Conservation (phyloP, 1,140 invertebrate genomes). For the Ganaspis sp. region DNA sequence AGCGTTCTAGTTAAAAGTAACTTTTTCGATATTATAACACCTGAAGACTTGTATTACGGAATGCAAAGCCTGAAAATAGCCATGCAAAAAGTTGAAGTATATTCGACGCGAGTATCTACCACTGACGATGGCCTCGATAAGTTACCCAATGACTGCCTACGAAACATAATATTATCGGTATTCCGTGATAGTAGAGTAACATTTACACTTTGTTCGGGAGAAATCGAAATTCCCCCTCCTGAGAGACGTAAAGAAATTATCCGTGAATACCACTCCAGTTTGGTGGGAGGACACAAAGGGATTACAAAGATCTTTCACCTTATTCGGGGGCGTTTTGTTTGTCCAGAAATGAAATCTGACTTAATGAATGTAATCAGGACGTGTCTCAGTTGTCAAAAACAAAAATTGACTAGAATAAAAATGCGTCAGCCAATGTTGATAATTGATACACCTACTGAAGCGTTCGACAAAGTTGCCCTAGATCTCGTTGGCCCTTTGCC, state of each 20-base stretch:
- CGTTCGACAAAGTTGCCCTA: conserved; percentile 48
- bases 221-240: neutral
- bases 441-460: conserved; percentile 43
- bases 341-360: conserved; percentile 44
- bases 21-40: neutral
- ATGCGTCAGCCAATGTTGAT: conserved; percentile 48
- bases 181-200: neutral
- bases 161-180: neutral
- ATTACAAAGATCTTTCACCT: conserved; percentile 40
- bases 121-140: neutral
- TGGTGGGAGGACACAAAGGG: conserved; percentile 48
- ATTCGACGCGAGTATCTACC: neutral
- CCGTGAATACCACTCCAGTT: conserved; percentile 24
- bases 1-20: neutral
- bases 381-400: conserved; percentile 47
- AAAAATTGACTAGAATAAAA: conserved; percentile 43
- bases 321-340: conserved; percentile 39
- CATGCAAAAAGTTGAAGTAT: neutral
- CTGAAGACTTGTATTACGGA: neutral
- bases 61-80: neutral
- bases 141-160: neutral
- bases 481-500: conserved; percentile 63
- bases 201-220: neutral
- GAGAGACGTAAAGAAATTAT: conserved; percentile 29
- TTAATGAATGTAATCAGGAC: conserved; percentile 37